phyloP scores from a whole-genome alignment of 92 coral and sea anemone genomes.

The Epizoanthus scotinus region DNA sequence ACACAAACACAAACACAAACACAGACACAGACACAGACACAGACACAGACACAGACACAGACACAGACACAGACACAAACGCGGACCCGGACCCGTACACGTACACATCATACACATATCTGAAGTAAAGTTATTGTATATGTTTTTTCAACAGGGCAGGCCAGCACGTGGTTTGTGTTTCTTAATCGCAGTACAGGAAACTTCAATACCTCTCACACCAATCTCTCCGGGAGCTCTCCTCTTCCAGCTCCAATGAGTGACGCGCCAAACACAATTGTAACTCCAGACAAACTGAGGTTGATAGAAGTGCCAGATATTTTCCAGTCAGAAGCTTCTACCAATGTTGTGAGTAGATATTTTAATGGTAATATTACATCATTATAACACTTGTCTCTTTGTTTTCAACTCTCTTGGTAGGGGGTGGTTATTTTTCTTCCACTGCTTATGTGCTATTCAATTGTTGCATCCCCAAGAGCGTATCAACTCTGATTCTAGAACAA shows the following conservation, averaged over 20 bases:
- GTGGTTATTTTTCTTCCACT: too few species aligned
- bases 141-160: slow-evolving; percentile 6
- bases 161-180: neutral
- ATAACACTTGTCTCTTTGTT: neutral
- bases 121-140: too few species aligned
- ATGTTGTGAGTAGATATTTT: slow-evolving; percentile 33
- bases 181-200: slow-evolving; percentile 1
- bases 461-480: too few species aligned
- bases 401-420: too few species aligned
- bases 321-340: slow-evolving; percentile 37
- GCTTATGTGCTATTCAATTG: too few species aligned
- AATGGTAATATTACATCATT: neutral
- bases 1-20: neutral
- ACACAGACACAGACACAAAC: too few species aligned
- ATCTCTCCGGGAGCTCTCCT: slow-evolving; percentile 7
- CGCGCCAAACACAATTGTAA: neutral
- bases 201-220: neutral
- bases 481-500: too few species aligned
- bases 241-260: neutral
- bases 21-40: neutral
- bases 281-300: slow-evolving; percentile 37
- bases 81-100: neutral
- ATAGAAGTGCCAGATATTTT: slow-evolving; percentile 43
- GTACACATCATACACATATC: neutral
- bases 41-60: too few species aligned